A percentile compares a stretch with the other conserved stretches of the same genome.
Evolutionary conservation across 2,113 vertebrate genomes (phyloP).

Genomic region (Gymnocephalus cernua): DNA sequence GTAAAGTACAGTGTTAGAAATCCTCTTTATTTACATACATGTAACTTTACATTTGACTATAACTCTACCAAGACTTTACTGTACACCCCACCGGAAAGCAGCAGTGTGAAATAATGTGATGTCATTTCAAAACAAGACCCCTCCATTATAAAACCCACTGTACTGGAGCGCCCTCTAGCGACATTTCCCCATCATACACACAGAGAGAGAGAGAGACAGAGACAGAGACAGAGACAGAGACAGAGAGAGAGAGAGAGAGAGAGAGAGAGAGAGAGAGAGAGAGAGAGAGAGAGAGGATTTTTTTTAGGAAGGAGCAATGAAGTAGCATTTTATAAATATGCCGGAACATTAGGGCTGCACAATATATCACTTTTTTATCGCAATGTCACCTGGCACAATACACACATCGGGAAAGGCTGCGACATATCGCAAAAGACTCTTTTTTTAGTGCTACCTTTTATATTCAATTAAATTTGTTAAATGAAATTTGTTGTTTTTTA

Average conservation of each 20-base stretch:
- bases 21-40: constrained; percentile 72
- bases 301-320: constrained; percentile 8
- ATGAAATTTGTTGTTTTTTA: too few species aligned
- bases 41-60: constrained; percentile 56
- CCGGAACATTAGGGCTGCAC: background rate
- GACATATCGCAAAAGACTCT: too few species aligned
- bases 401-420: too few species aligned
- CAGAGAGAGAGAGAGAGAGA: background rate
- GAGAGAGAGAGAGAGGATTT: too few species aligned
- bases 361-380: too few species aligned
- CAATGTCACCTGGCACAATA: too few species aligned
- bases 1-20: constrained; percentile 43
- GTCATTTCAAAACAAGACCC: background rate
- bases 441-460: too few species aligned
- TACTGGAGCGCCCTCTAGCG: constrained; percentile 47
- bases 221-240: too few species aligned
- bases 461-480: too few species aligned
- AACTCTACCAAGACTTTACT: constrained; percentile 31
- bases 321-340: constrained; percentile 30
- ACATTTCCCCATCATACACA: background rate
- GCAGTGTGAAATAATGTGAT: constrained; percentile 21
- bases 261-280: background rate
- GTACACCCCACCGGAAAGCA: constrained; percentile 54
- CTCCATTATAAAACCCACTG: background rate
- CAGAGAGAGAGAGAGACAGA: constrained; percentile 14